Evolutionary conservation across 1,140 invertebrate species (phyloP), one percentile per base, ranked within the genome.

Genomic region (Aphaenogaster floridana): DNA sequence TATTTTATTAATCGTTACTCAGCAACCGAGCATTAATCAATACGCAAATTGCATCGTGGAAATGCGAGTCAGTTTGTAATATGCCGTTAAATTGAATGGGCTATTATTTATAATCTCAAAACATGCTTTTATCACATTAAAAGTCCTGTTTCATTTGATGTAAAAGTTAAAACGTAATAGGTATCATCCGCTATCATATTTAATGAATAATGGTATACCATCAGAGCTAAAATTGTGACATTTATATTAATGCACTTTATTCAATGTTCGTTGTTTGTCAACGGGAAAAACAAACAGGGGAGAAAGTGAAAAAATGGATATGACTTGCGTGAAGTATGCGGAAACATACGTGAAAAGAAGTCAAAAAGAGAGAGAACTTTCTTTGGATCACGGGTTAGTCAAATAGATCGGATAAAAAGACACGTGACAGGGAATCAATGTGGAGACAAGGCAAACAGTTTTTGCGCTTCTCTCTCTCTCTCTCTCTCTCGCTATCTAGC

Each of bases 41-140:
- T 81, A 81, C 79, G 50, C 50, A 71, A 81, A 57, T 71, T 81
- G 66, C 48, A 71, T 81, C 66, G 50, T 59, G 79, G 79, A 71
- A 71, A 81, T 81, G 9, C 52, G 66, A 81, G 64, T 71, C 21
- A 71, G 79, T 81, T 81, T 71, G 79, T 81, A 71, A 71, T 71
- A 57, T 59, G 79, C 54, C 79, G 66, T 71, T 71, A 71, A 71
- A 81, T 71, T 57, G 79, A 71, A 71, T 71, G 39, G 39, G 15
- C 66, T 42, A 71, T 81, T 81, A 71, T 81, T 81, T 81, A 81
- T 81, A 71, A 57, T 36, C 42, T 81, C 64, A 57, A 71, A 81
- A 81, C 66, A 57, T 59, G 79, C 66, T 81, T 71, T 81, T 81
- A 81, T 69, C 36, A 69, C 64, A 69, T 81, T 81, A 71, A 81